Base-by-base conservation (phyloP, 2,888 invertebrate species). In the Buathra laborator region DNA sequence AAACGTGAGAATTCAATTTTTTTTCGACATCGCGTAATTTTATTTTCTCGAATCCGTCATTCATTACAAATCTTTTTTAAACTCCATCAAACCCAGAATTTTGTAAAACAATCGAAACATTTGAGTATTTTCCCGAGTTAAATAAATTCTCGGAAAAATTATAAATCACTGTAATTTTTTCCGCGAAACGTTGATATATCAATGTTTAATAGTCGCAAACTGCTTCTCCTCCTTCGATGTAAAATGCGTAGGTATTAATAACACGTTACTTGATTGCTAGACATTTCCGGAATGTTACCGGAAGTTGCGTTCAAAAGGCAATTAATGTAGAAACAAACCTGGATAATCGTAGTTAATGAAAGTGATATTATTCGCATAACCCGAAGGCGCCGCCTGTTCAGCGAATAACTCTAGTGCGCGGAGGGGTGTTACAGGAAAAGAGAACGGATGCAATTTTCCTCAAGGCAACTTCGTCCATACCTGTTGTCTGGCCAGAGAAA, bases 391-490 rank as follows among this genome's bases (percentile, higher is more conserved):
- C 24, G 19, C 24, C 10, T 6, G 9, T 10, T 24, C 56, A 4
- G 56, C 12, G 12, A 56, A 56, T 56, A 12, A 3, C 37, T 0
- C 37, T 37, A 56, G 24, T 3, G 24, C 56, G 19, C 53, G 19
- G 37, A 1, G 0, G 37, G 37, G 3, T 24, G 56, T 56, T 10
- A 56, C 56, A 24, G 19, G 16, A 24, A 12, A 56, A 56, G 24
- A 10, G 56, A 10, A 24, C 24, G 56, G 24, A 24, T 56, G 19
- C 56, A 56, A 56, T 56, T 56, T 64, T 32, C 5, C 48, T 19
- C 16, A 32, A 48, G 37, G 62, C 59, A 44, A 67, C 62, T 72
- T 37, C 14, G 44, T 72, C 62, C 19, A 4, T 71, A 16, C 46
- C 14, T 44, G 19, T 12, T 70, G 37, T 70, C 37, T 68, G 29